Base-by-base conservation (phyloP, 2,797 vertebrate species). In the Pachyuromys duprasi region DNA sequence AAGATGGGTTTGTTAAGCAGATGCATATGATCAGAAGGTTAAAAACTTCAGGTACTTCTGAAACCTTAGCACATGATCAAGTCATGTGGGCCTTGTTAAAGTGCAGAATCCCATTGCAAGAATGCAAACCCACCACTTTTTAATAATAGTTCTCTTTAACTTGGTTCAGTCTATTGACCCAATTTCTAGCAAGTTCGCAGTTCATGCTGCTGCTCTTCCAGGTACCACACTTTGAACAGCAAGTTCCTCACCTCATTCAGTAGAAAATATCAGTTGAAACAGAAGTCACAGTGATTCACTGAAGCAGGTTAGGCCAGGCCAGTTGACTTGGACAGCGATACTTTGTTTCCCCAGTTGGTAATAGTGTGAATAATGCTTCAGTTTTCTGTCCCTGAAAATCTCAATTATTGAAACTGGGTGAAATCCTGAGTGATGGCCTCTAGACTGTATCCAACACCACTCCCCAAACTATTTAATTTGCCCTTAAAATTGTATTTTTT, bases 1-100 rank as follows among this genome's bases (percentile, higher is more conserved):
- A 81, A 86, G 93, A 95, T 79, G 86, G 60, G 84, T 86, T 86
- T 89, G 63, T 93, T 91, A 97, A 93, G 80, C 49, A 90, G 95
- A 95, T 95, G 49, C 91, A 81, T 89, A 55, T 22, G 20, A 49
- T 81, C 42, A 91, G 95, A 93, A 90, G 89, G 82, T 88, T 84
- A 93, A 80, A 95, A 83, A 95, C 20, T 95, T 97, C 80, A 96
- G 83, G 33, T 72, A 62, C 72, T 91, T 94, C 18, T 94, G 49
- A 91, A 89, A 55, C 20, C 86, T 76, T n/a, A 87, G 53, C 18
- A 14, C 28, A 2, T 74, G 62, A 26, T 63, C 1, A 8, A 87
- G 93, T 94, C 74, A 67, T 53, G 17, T 0, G n/a, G n/a, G 88
- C 90, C 28, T 83, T 91, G 70, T 83, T 67, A 69, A 89, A 94